These are phyloP conservation scores for Microcebus tavaratra DNA, from an alignment of 2,113 vertebrate genomes.

Conservation along the genomic window DNA sequence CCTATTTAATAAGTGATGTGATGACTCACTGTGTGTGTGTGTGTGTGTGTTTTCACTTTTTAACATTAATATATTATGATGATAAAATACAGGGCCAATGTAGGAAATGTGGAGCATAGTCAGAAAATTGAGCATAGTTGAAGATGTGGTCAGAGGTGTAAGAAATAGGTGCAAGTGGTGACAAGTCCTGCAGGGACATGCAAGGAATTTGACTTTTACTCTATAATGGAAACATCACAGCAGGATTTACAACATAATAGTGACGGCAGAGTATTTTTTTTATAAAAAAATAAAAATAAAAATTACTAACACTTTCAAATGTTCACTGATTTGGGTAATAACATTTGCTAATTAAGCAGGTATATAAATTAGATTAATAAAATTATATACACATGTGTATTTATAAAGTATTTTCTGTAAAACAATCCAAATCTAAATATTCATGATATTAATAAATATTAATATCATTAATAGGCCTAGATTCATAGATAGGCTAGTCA, in stretches of 20 bases:
- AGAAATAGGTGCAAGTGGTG: rapidly evolving
- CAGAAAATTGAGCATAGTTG: not conserved
- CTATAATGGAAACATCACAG: not conserved
- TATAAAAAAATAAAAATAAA: not conserved
- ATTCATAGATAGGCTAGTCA: not conserved
- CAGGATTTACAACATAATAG: not conserved
- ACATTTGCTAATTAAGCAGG: not conserved
- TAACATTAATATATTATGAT: not conserved
- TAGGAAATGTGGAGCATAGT: not conserved
- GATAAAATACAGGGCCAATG: not conserved
- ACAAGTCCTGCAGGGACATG: not conserved
- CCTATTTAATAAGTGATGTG: not conserved
- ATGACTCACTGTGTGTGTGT: not conserved
- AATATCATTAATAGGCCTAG: not conserved
- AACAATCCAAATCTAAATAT: not conserved
- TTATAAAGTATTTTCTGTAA: not conserved
- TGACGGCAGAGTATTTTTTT: not conserved
- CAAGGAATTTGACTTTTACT: not conserved
- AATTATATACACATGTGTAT: not conserved
- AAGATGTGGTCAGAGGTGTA: not conserved
- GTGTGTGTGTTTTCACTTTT: not conserved
- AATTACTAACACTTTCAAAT: not conserved
- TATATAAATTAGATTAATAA: not conserved
- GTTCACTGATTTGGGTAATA: not conserved
- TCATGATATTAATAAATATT: not conserved